Evolutionary conservation across 2,888 invertebrate species (phyloP).

Genomic region (Hydroisotoma schaefferi): DNA sequence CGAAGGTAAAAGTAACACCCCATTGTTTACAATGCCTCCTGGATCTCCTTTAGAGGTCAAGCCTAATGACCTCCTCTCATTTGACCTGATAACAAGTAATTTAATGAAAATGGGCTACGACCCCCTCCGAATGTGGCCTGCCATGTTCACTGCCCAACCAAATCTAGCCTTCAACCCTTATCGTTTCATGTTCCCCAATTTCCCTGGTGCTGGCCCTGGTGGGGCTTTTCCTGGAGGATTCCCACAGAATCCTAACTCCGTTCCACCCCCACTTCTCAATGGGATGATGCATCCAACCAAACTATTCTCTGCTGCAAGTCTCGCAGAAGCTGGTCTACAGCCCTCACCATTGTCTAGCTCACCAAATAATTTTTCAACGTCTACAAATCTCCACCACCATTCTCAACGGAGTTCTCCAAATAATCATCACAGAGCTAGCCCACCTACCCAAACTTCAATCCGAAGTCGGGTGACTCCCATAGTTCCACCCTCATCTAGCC

Average conservation of each 20-base stretch:
- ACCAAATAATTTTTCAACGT: constrained; percentile 29
- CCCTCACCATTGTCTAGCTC: constrained; percentile 37
- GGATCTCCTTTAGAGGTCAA: constrained; percentile 48
- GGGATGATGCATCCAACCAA: constrained; percentile 34
- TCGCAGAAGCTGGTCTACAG: constrained; percentile 25
- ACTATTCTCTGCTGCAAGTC: constrained; percentile 34
- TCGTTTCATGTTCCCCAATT: constrained; percentile 47
- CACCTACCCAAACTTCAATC: constrained; percentile 25
- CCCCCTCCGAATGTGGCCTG: constrained; percentile 47
- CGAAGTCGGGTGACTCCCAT: constrained; percentile 34
- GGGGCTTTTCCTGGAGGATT: constrained; percentile 42
- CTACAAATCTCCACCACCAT: constrained; percentile 20
- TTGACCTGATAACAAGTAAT: constrained; percentile 47
- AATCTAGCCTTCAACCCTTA: constrained; percentile 45
- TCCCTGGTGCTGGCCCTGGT: constrained; percentile 36
- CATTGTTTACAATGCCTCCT: constrained; percentile 42
- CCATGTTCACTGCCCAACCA: constrained; percentile 43
- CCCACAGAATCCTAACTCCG: constrained; percentile 31
- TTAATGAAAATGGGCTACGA: constrained; percentile 48
- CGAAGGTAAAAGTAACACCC: constrained; percentile 44
- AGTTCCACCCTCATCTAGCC: constrained; percentile 45
- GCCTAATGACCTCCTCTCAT: constrained; percentile 46
- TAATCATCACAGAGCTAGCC: constrained; percentile 30
- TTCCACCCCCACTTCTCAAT: constrained; percentile 30
- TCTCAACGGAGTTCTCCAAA: constrained; percentile 18